Conservation (phyloP, 2,888 invertebrate species). For the Melikaiella ostensackeni region DNA sequence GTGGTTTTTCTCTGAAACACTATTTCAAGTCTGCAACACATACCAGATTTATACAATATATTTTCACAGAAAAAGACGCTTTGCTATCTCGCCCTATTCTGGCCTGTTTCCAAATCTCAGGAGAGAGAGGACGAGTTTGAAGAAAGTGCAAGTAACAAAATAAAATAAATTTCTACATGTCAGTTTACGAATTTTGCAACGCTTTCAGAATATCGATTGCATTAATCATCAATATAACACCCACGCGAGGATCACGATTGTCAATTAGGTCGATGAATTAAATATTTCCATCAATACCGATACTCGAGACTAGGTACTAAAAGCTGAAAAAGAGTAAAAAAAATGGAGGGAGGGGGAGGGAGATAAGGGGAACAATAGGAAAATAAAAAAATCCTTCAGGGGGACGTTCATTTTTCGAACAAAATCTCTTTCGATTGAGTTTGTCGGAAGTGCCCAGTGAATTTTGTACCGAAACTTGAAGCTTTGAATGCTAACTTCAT, state of each 20-base stretch:
- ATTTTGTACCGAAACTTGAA: slow-evolving; percentile 75
- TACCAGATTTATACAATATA: neutral
- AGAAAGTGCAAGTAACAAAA: slow-evolving; percentile 6
- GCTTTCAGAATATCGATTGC: slow-evolving; percentile 31
- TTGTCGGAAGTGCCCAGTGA: slow-evolving; percentile 63
- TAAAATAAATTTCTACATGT: slow-evolving; percentile 9
- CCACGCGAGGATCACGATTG: slow-evolving; percentile 36
- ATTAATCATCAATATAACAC: slow-evolving; percentile 25
- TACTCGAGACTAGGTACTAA: slow-evolving; percentile 24
- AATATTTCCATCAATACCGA: slow-evolving; percentile 30
- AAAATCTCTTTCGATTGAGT: slow-evolving; percentile 59
- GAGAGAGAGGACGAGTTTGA: slow-evolving; percentile 14
- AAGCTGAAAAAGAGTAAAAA: slow-evolving; percentile 32
- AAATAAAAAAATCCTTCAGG: slow-evolving; percentile 50
- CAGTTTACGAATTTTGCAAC: slow-evolving; percentile 34
- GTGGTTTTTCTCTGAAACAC: slow-evolving; percentile 9
- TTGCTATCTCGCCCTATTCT: neutral
- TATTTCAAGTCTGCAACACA: neutral
- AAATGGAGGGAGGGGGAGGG: slow-evolving; percentile 24
- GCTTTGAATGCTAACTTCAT: slow-evolving; percentile 75
- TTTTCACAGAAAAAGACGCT: neutral
- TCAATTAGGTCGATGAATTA: slow-evolving; percentile 36
- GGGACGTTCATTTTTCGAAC: slow-evolving; percentile 62
- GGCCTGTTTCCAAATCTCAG: slow-evolving; percentile 41
- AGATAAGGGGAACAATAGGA: slow-evolving; percentile 42